A percentile compares a stretch with the other conserved stretches of the same genome.
phyloP scores from a whole-genome alignment of 1,140 invertebrate genomes.

The Heterodera schachtii region DNA sequence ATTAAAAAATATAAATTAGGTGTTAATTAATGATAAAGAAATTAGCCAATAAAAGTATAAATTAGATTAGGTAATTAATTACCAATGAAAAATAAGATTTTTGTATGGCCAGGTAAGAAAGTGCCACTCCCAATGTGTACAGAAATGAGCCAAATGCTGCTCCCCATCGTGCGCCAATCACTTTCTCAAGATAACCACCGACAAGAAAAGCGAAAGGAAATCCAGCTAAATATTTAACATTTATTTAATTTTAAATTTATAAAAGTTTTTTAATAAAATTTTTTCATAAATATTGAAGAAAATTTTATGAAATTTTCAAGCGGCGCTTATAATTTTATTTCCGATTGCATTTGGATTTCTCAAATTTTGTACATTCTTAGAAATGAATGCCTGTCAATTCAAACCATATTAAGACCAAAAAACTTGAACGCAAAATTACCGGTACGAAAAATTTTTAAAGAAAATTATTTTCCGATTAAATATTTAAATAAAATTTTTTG shows the following conservation, averaged over 20 bases:
- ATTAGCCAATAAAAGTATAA: background rate
- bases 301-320: slow-evolving; percentile 1
- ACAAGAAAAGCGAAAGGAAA: slow-evolving; percentile 48
- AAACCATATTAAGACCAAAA: no score
- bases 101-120: slow-evolving; percentile 52
- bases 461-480: no score
- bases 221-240: slow-evolving; percentile 35
- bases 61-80: no score
- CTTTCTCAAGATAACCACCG: slow-evolving; percentile 47
- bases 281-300: no score
- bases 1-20: background rate
- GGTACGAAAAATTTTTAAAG: no score
- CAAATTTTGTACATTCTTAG: no score
- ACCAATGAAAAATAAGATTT: slow-evolving; percentile 42
- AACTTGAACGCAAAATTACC: no score
- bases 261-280: no score
- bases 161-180: slow-evolving; percentile 48
- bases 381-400: no score
- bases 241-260: slow-evolving; percentile 3
- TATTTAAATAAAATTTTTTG: no score
- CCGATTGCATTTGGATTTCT: no score
- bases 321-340: no score
- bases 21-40: background rate
- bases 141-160: slow-evolving; percentile 39
- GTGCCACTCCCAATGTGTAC: slow-evolving; percentile 39